These are phyloP conservation scores for Polietes domitor DNA, from an alignment of 2,888 invertebrate genomes.

Conservation along the genomic window DNA sequence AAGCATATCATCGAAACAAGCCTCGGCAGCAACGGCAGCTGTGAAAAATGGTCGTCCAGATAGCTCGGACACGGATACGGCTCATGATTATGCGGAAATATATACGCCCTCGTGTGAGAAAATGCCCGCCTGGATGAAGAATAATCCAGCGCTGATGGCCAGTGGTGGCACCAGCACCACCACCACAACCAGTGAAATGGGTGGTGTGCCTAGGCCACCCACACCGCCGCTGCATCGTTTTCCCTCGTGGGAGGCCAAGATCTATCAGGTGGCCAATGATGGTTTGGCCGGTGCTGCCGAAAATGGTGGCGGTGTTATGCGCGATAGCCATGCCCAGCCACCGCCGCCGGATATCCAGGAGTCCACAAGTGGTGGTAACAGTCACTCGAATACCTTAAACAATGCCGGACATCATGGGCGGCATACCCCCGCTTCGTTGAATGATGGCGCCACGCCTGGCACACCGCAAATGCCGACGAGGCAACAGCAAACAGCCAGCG, in stretches of 20 bases:
- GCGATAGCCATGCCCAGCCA: slow-evolving; percentile 51
- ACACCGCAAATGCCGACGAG: slow-evolving; percentile 79
- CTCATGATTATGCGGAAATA: slow-evolving; percentile 96
- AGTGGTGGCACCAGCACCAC: slow-evolving; percentile 83
- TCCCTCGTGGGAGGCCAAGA: slow-evolving; percentile 97
- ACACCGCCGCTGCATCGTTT: slow-evolving; percentile 95
- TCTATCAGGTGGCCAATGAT: slow-evolving; percentile 91
- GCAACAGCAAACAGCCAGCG: slow-evolving; percentile 82
- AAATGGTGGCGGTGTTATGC: slow-evolving; percentile 69
- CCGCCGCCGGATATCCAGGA: slow-evolving; percentile 70
- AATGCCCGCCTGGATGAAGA: slow-evolving; percentile 83
- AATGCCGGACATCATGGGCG: slow-evolving; percentile 70
- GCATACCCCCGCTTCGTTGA: slow-evolving; percentile 63
- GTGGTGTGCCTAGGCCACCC: slow-evolving; percentile 85
- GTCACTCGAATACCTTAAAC: slow-evolving; percentile 71
- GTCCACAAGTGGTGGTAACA: slow-evolving; percentile 67
- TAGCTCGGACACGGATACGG: slow-evolving; percentile 84
- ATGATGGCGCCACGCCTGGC: slow-evolving; percentile 69
- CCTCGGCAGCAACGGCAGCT: slow-evolving; percentile 40
- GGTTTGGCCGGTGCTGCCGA: slow-evolving; percentile 81
- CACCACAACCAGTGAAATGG: slow-evolving; percentile 78
- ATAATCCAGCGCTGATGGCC: slow-evolving; percentile 81
- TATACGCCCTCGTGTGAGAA: slow-evolving; percentile 94
- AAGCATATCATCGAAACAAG: slow-evolving; percentile 76
- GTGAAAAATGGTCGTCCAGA: slow-evolving; percentile 73